Conservation (phyloP, 2,888 invertebrate genomes). For the Plutella xylostella region DNA sequence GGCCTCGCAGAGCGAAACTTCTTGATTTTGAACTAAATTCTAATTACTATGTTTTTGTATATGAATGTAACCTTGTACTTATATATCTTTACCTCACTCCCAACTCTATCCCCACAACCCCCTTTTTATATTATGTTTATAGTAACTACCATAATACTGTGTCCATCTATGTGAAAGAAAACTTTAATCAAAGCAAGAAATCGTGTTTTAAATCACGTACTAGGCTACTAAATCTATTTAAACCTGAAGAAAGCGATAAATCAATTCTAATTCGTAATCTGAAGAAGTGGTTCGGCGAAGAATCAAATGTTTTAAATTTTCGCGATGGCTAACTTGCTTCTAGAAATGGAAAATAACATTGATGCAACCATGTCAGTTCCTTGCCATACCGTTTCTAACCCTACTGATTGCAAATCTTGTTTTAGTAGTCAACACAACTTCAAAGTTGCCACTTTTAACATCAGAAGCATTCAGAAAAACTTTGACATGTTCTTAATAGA, state of each 20-base stretch:
- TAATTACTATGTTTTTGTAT: not conserved
- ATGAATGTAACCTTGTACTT: not conserved
- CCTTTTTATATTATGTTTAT: not conserved
- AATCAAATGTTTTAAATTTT: not conserved
- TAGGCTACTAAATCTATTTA: too few species aligned
- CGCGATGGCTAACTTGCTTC: not conserved
- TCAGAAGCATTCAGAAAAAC: not conserved
- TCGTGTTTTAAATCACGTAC: too few species aligned
- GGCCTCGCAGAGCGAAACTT: not conserved
- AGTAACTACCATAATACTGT: not conserved
- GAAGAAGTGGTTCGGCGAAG: not conserved
- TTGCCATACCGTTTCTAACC: too few species aligned
- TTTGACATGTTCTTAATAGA: not conserved
- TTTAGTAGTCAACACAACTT: too few species aligned
- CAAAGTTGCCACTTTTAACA: not conserved
- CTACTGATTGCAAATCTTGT: too few species aligned
- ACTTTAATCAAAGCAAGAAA: too few species aligned
- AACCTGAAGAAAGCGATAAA: too few species aligned
- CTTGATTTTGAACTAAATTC: not conserved
- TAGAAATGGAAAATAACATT: too few species aligned
- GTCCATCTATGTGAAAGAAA: not conserved
- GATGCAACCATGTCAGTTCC: too few species aligned
- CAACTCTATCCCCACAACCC: too few species aligned
- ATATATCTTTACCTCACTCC: too few species aligned
- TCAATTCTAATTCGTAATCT: too few species aligned